Conservation (phyloP, 2,113 vertebrate species). For the Anser cygnoides region DNA sequence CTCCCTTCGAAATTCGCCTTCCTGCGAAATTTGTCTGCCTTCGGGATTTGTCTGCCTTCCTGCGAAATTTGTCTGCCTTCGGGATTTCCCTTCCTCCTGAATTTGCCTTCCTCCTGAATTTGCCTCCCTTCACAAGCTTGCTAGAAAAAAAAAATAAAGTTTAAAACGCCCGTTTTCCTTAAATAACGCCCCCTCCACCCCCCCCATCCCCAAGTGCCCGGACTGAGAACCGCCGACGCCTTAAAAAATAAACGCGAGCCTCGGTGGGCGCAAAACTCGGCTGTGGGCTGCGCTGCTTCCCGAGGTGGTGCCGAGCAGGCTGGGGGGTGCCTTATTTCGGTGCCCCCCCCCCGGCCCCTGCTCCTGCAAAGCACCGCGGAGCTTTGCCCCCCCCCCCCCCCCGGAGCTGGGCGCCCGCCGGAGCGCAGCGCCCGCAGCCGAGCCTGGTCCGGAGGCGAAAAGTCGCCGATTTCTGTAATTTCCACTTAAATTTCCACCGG, state of each 20-base stretch:
- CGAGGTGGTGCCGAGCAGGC: not conserved
- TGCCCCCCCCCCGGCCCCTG: not conserved
- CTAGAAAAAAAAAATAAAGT: not conserved
- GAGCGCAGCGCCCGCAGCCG: not conserved
- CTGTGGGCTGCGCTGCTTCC: not conserved
- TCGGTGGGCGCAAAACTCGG: not conserved
- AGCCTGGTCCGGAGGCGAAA: not conserved
- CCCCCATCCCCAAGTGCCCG: not conserved
- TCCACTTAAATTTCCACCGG: not conserved
- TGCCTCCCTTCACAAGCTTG: not conserved
- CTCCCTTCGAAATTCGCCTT: no score
- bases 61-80: no score
- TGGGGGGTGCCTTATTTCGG: not conserved
- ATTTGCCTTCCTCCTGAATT: not conserved
- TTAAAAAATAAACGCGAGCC: not conserved
- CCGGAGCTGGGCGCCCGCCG: not conserved
- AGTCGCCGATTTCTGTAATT: not conserved
- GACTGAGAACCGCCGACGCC: not conserved
- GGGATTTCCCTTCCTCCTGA: no score
- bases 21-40: no score
- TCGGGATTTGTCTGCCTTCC: no score
- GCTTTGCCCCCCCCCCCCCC: not conserved
- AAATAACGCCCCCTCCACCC: not conserved
- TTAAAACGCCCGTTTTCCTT: not conserved
- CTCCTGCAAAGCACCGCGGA: no score